Base-by-base conservation (phyloP, 2,888 invertebrate genomes). In the Endotricha flammealis region DNA sequence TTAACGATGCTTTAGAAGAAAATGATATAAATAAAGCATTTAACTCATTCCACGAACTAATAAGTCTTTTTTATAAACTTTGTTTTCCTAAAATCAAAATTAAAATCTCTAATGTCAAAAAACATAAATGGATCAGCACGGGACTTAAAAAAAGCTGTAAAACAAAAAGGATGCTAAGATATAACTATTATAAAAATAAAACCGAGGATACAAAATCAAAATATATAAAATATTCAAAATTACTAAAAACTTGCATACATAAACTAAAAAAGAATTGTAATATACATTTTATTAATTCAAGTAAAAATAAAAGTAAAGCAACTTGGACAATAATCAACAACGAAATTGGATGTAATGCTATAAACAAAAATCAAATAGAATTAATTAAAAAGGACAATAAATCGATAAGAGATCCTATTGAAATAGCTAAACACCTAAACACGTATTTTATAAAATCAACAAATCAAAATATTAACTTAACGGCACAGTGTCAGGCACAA, bases 121-220 rank as follows among this genome's bases (percentile, higher is more conserved):
- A 35, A 35, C 35, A 28, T 7, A 35, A 35, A 29, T 35, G 35
- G 35, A 35, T 35, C 29, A 22, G 28, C 3, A 35, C 13, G 9
- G 35, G 29, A 12, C 20, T 35, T 3, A 35, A 35, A 29, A 6
- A 6, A 16, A 16, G 16, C 16, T 16, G 16, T 16, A 16, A 16
- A 32, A 32, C 32, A 22, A 32, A 35, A 28, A 7, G 20, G 1
- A 7, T 17, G 9, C 20, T 33, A 11, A 14, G 17, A 12, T 7
- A 5, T 17, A 25, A 33, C 7, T 35, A 33, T 14, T 33, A 25
- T 25, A 27, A 33, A 33, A 12, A 14, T 25, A 27, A 24, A 33
- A 17, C 25, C 13, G 13, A 8, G 1, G 17, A 8, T 10, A 14
- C n/a, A 10, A 22, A 32, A 32, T 9, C 8, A 5, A 32, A 32